Base-by-base conservation (phyloP, 1,140 invertebrate species). In the Bicyclus anynana region DNA sequence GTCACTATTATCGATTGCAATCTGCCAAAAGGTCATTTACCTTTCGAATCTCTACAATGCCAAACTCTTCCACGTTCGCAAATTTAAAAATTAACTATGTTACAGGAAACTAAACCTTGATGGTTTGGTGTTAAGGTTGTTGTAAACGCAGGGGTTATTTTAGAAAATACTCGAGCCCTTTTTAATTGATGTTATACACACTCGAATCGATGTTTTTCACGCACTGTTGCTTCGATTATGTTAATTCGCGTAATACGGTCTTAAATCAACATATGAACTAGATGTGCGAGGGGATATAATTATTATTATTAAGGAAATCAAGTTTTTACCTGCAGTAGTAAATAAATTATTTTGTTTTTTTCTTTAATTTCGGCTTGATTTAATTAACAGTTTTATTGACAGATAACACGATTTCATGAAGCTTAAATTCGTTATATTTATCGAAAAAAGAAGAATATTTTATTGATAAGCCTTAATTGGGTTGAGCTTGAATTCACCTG, bases 211-310 rank as follows among this genome's bases (percentile, higher is more conserved):
- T 72, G 69, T 77, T 71, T 73, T 76, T 77, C 53, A 73, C 55
- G 68, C 65, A 51, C 62, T 72, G 65, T 65, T 71, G 75, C 67
- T 67, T 58, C 63, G 71, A 79, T 81, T 81, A 79, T 81, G 76
- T 51, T 74, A 75, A 79, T 80, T 60, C 40, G 35, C 63, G 57
- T 72, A 69, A 65, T 65, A 62, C 73, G 57, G 61, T 71, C 67
- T 74, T 70, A 68, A 71, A 68, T 76, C 67, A 72, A 69, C 62
- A 67, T 55, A 51, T 55, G 17, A 60, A 68, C 54, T 47, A 40
- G 50, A 23, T 49, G 50, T 13, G 46, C 18, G 18, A 37, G 29
- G 42, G 37, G 33, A 53, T 53, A 42, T 9, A 21, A 29, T 54
- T 35, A 29, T 35, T 35, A 29, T 35, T 40, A 44, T 47, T 12